A percentile compares a stretch with the other conserved stretches of the same genome.
phyloP scores from a whole-genome alignment of 2,113 vertebrate genomes.

The Corynorhinus townsendii region DNA sequence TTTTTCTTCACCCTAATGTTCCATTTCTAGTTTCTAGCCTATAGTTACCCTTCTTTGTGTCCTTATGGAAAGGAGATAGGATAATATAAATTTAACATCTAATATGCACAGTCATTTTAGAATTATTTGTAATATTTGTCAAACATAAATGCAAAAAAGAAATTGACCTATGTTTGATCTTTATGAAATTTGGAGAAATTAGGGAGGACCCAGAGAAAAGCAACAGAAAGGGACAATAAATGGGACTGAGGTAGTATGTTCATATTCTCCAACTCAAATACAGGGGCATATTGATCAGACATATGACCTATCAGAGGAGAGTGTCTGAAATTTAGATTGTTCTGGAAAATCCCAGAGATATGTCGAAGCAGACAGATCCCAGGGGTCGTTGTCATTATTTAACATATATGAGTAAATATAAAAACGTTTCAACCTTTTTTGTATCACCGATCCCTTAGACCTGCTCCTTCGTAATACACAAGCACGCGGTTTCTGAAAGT shows the following conservation, averaged over 20 bases:
- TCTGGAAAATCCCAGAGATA: background rate
- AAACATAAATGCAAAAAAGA: constrained; percentile 31
- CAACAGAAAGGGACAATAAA: background rate
- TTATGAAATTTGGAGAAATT: constrained; percentile 17
- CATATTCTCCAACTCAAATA: background rate
- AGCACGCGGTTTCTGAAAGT: background rate
- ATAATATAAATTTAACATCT: constrained; percentile 29
- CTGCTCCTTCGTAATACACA: background rate
- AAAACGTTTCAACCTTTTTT: background rate
- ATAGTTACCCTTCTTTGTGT: background rate
- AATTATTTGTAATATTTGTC: constrained; percentile 22
- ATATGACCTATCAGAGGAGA: background rate
- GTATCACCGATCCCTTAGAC: background rate
- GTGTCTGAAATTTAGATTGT: constrained; percentile 13
- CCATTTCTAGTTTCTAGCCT: constrained; percentile 1
- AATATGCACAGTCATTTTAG: background rate
- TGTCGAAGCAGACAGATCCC: background rate
- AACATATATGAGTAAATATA: background rate
- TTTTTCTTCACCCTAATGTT: background rate
- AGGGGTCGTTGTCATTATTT: background rate
- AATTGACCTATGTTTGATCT: background rate
- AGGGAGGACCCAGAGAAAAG: background rate
- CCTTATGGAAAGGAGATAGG: background rate
- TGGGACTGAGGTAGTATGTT: background rate
- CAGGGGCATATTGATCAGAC: background rate